Evolutionary conservation across 1,140 invertebrate species (phyloP).

Genomic region (Myzus persicae): DNA sequence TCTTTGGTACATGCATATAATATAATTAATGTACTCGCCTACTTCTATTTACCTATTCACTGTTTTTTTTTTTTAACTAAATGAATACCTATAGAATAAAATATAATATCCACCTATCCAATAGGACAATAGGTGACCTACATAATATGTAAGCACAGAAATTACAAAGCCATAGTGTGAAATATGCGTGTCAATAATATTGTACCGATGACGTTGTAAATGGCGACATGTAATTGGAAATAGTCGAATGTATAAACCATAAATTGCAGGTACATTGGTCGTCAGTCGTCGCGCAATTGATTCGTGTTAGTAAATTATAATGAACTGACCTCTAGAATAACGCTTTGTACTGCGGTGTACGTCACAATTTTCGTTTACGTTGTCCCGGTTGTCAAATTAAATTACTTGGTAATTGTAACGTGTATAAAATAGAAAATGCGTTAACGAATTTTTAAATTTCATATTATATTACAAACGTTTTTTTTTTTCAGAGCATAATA

Average conservation of each 20-base stretch:
- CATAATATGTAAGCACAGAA: background rate
- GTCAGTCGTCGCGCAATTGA: background rate
- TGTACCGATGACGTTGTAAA: background rate
- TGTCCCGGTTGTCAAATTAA: background rate
- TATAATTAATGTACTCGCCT: too few relatives aligned
- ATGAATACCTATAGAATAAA: too few relatives aligned
- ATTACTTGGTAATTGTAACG: background rate
- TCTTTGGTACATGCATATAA: too few relatives aligned
- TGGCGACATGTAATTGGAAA: background rate
- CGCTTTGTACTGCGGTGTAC: background rate
- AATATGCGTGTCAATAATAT: background rate
- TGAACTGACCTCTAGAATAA: background rate
- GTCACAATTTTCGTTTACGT: background rate
- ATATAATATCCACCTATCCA: background rate
- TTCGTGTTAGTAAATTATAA: background rate
- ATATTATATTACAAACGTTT: background rate
- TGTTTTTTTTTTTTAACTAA: too few relatives aligned
- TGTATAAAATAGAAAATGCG: background rate
- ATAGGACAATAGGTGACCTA: too few relatives aligned
- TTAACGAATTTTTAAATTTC: background rate
- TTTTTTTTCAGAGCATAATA: background rate
- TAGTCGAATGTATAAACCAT: background rate
- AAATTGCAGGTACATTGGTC: background rate
- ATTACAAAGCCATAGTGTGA: background rate
- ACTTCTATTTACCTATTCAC: too few relatives aligned